Evolutionary conservation across 1,140 invertebrate species (phyloP).

Genomic region (Vollenhovia emeryi): DNA sequence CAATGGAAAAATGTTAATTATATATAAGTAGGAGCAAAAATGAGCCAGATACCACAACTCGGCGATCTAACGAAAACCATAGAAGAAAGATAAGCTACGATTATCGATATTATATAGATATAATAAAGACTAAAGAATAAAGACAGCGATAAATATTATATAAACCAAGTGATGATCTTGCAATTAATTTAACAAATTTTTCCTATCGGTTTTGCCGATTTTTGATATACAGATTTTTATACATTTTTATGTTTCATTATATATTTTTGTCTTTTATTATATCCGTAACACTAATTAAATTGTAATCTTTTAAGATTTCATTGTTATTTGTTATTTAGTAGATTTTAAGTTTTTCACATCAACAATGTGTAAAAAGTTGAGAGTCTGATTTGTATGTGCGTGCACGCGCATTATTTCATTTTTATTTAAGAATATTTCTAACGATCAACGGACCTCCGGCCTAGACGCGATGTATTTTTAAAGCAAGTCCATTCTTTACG

Average conservation of each 20-base stretch:
- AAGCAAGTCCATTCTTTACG: not conserved
- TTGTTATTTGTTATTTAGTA: not conserved
- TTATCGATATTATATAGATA: not conserved
- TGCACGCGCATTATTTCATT: not conserved
- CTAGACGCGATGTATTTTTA: not conserved
- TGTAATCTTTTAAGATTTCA: not conserved
- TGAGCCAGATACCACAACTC: not conserved
- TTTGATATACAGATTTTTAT: no score
- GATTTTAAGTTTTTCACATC: not conserved
- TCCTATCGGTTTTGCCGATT: no score
- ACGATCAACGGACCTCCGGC: not conserved
- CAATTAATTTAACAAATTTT: no score
- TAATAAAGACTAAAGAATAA: no score
- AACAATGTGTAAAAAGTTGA: not conserved
- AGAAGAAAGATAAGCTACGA: not conserved
- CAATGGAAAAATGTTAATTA: not conserved
- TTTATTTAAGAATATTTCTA: conserved; percentile 13
- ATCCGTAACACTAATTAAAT: not conserved
- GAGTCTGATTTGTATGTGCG: no score
- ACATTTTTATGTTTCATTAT: no score
- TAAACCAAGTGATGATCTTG: no score
- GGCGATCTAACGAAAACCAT: not conserved
- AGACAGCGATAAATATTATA: not conserved
- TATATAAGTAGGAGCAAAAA: not conserved
- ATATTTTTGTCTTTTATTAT: no score